phyloP scores from a whole-genome alignment of 2,113 vertebrate species.

The Rhegmatorhina hoffmannsi region DNA sequence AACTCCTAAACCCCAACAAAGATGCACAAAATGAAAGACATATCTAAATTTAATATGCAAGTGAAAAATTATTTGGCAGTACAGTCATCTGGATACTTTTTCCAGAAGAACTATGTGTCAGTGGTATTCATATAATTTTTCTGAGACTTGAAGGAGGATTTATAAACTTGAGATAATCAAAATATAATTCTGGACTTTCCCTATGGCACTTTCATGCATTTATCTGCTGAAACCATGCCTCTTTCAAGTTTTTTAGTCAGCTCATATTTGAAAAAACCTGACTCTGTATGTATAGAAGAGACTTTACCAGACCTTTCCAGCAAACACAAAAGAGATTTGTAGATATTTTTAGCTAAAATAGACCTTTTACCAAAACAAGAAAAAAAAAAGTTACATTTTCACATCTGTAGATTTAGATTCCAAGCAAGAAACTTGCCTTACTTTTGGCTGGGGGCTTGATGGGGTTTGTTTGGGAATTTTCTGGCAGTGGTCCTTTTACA shows the following conservation, averaged over 20 bases:
- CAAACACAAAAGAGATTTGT: neutral
- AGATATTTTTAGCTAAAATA: neutral
- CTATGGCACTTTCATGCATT: neutral
- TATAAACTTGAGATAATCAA: neutral
- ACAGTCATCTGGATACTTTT: neutral
- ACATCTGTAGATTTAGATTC: neutral
- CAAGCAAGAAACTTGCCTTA: neutral
- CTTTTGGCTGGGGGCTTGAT: neutral
- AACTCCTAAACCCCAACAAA: neutral
- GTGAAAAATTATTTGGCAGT: neutral
- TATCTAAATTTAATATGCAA: neutral
- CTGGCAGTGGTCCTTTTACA: neutral
- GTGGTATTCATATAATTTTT: neutral
- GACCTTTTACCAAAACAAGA: neutral
- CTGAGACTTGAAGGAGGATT: neutral
- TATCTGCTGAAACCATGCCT: neutral
- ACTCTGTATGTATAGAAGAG: neutral
- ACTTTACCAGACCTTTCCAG: neutral
- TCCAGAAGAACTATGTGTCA: neutral
- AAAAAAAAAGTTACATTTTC: neutral
- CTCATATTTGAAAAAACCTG: neutral
- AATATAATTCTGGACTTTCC: neutral
- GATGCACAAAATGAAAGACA: neutral
- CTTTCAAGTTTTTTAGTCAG: neutral
- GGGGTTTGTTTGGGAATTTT: neutral